These are phyloP conservation scores for Herpailurus yagouaroundi DNA, from an alignment of 2,113 vertebrate genomes.

Conservation along the genomic window DNA sequence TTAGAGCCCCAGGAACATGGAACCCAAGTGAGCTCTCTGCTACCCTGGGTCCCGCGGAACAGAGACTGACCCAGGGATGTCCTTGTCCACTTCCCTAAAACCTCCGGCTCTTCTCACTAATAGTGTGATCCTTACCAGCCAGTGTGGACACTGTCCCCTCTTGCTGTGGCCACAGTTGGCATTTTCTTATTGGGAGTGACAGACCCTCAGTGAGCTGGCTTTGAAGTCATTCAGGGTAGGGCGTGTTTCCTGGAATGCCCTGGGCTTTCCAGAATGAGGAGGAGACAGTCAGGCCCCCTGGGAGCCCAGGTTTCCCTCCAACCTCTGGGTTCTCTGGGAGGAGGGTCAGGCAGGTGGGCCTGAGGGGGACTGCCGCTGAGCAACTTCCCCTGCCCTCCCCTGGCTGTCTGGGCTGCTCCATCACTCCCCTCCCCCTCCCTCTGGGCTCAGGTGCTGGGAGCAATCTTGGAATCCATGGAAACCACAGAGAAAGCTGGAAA, in stretches of 20 bases:
- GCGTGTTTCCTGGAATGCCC: neutral
- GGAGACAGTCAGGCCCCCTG: neutral
- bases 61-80: neutral
- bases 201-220: neutral
- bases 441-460: neutral
- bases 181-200: neutral
- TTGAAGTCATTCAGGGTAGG: neutral
- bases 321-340: neutral
- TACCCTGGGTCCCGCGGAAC: neutral
- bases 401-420: neutral
- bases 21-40: neutral
- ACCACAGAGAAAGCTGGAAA: slow-evolving; percentile 64
- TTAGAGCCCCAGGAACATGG: neutral
- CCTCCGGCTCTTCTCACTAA: neutral
- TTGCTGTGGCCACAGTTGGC: neutral
- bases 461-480: slow-evolving; percentile 80
- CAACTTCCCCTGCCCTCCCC: neutral
- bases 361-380: neutral
- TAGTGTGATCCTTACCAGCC: neutral
- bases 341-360: neutral
- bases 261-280: neutral
- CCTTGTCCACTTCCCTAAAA: neutral
- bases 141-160: neutral
- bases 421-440: neutral
- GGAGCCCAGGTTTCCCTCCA: neutral